phyloP scores from a whole-genome alignment of 1,140 invertebrate species.

The Conopomorpha cramerella region DNA sequence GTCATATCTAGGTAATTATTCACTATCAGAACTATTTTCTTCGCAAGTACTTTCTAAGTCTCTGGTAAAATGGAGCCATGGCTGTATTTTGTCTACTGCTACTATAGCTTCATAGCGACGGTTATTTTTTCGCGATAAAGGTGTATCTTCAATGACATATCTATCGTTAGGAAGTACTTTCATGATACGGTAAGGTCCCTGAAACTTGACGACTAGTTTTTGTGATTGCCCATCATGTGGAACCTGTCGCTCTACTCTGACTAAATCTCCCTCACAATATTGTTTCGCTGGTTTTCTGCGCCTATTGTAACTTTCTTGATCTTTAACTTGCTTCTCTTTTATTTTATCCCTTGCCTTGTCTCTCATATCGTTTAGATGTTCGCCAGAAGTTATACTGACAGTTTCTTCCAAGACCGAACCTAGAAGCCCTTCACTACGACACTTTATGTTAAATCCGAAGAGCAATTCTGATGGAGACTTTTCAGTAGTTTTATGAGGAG shows the following conservation, averaged over 20 bases:
- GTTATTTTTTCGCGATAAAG: slow-evolving; percentile 1
- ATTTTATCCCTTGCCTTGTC: slow-evolving; percentile 7
- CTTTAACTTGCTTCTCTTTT: slow-evolving; percentile 3
- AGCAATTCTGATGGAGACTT: no score
- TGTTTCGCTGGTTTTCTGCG: slow-evolving; percentile 3
- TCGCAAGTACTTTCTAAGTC: no score
- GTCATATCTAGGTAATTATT: no score
- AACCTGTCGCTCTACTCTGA: slow-evolving; percentile 7
- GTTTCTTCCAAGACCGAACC: background rate
- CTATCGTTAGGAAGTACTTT: slow-evolving; percentile 8
- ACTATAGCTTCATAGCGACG: background rate
- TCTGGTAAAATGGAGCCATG: no score
- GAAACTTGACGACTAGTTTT: slow-evolving; percentile 13
- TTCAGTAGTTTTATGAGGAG: no score
- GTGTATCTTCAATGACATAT: slow-evolving; percentile 12
- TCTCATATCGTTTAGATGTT: slow-evolving; percentile 1
- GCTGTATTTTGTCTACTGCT: slow-evolving; percentile 2
- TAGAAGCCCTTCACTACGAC: no score
- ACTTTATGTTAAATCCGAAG: no score
- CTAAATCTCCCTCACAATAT: slow-evolving; percentile 7
- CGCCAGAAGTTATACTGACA: background rate
- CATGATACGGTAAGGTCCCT: slow-evolving; percentile 11
- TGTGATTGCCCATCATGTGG: slow-evolving; percentile 6
- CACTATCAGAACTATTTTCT: no score
- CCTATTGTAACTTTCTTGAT: slow-evolving; percentile 7